Conservation (phyloP, 2,888 invertebrate genomes). For the Sarcophaga subvicina region DNA sequence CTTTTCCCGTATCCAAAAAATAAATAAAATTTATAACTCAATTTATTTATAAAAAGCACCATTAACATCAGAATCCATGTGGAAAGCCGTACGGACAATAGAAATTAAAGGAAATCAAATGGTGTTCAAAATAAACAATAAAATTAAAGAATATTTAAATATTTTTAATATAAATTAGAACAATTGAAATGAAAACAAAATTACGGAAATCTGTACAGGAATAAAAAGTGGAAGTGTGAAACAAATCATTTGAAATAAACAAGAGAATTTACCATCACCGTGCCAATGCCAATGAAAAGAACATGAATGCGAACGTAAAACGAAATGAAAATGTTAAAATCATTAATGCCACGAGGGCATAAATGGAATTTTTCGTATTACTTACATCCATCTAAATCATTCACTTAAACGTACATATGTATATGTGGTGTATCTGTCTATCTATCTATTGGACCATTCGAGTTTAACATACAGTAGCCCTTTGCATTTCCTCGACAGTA, state of each 20-base stretch:
- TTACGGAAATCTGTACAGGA: slow-evolving; percentile 51
- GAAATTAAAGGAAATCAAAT: slow-evolving; percentile 55
- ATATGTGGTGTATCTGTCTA: no score
- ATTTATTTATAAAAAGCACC: slow-evolving; percentile 44
- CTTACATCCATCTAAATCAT: no score
- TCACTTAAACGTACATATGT: neutral
- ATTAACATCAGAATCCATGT: neutral
- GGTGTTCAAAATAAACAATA: slow-evolving; percentile 56
- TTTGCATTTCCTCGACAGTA: neutral
- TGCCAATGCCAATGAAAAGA: no score
- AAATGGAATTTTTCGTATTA: neutral
- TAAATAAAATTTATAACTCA: slow-evolving; percentile 51
- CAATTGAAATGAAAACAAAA: slow-evolving; percentile 29
- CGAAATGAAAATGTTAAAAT: slow-evolving; percentile 12
- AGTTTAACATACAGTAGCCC: no score
- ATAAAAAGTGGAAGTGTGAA: slow-evolving; percentile 47
- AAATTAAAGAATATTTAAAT: slow-evolving; percentile 37
- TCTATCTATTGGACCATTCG: no score
- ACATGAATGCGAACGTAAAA: no score
- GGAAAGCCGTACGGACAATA: slow-evolving; percentile 7
- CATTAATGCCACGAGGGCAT: slow-evolving; percentile 35
- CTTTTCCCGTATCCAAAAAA: slow-evolving; percentile 9
- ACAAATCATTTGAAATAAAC: slow-evolving; percentile 44
- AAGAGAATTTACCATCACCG: slow-evolving; percentile 13
- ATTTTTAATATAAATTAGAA: slow-evolving; percentile 54